Evolutionary conservation across 2,113 vertebrate genomes (phyloP).

Genomic region (Dicentrarchus labrax): DNA sequence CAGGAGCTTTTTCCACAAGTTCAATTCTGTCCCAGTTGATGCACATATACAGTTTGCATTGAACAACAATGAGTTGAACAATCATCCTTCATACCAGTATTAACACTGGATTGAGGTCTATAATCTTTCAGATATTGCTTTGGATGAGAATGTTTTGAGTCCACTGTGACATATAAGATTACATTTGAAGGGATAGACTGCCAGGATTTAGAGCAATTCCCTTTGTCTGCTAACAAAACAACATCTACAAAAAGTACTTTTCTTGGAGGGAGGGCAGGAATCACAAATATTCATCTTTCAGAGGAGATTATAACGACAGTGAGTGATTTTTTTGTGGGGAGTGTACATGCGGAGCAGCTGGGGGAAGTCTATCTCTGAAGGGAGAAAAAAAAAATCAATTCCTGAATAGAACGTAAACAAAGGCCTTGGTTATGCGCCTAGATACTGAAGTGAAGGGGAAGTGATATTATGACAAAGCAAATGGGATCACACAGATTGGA

Average conservation of each 20-base stretch:
- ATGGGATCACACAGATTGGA: slow-evolving; percentile 47
- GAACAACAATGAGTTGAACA: slow-evolving; percentile 2
- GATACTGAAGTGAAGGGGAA: slow-evolving; percentile 61
- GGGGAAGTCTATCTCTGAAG: slow-evolving; percentile 42
- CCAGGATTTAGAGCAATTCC: slow-evolving; percentile 48
- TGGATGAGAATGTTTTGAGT: slow-evolving; percentile 45
- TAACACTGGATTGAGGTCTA: slow-evolving; percentile 23
- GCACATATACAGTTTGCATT: neutral
- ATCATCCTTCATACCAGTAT: slow-evolving; percentile 32
- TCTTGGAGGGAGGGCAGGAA: slow-evolving; percentile 26
- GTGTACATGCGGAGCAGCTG: neutral
- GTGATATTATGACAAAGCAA: slow-evolving; percentile 72
- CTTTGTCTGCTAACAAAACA: slow-evolving; percentile 54
- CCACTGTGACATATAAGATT: slow-evolving; percentile 55
- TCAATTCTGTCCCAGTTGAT: neutral
- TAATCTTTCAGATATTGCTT: slow-evolving; percentile 61
- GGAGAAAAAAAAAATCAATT: neutral
- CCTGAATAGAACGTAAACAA: slow-evolving; percentile 55
- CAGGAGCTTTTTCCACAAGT: slow-evolving; percentile 22
- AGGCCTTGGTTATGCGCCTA: slow-evolving; percentile 18
- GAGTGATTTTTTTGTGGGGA: slow-evolving; percentile 9
- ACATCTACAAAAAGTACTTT: slow-evolving; percentile 43
- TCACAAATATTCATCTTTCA: slow-evolving; percentile 58
- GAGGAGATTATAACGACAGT: slow-evolving; percentile 50
- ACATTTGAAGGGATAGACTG: slow-evolving; percentile 26